Evolutionary conservation across 92 coral and sea anemone genomes (phyloP), one percentile per base, ranked within the genome.

Genomic region (Epizoanthus fatuus): DNA sequence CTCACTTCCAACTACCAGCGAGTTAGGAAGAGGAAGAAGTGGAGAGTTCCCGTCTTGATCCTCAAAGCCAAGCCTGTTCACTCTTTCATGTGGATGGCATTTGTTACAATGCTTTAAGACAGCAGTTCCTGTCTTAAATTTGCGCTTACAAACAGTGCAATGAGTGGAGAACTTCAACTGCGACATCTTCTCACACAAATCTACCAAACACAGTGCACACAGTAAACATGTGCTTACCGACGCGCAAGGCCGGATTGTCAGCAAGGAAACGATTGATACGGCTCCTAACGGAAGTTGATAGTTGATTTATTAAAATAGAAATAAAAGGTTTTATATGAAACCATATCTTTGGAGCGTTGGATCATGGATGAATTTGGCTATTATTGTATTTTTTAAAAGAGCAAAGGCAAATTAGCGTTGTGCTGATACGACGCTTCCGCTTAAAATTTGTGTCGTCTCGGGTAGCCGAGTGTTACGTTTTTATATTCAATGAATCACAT

Each of bases 61-160:
- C 64, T 4, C 64, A 4, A 59, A 59, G 64, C 14, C 29, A n/a
- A 59, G 64, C 19, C 29, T 59, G 25, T 17, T 59, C 7, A 59
- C 64, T 59, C 14, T 17, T 59, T 59, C 29, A 59, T 17, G 64
- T 60, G 66, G 66, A 20, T 60, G 38, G 66, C 66, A 20, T 60
- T 60, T 60, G 29, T 16, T 58, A 7, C 25, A n/a, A 58, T 58
- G 63, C 13, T 58, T 58, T 58, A 58, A 15, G 8, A 58, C 63
- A 58, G 63, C 63, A 58, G 63, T 58, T 58, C 63, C 63, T 58
- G 63, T 58, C 63, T 58, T 58, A 58, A 58, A 58, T 58, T 58
- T 58, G 17, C 63, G 25, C 29, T 58, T 38, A 60, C 38, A 60
- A 2, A 20, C 29, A 19, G 66, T 60, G 66, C 66, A 60, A 60